Base-by-base conservation (phyloP, 2,797 vertebrate genomes). In the Kryptopterus vitreolus region DNA sequence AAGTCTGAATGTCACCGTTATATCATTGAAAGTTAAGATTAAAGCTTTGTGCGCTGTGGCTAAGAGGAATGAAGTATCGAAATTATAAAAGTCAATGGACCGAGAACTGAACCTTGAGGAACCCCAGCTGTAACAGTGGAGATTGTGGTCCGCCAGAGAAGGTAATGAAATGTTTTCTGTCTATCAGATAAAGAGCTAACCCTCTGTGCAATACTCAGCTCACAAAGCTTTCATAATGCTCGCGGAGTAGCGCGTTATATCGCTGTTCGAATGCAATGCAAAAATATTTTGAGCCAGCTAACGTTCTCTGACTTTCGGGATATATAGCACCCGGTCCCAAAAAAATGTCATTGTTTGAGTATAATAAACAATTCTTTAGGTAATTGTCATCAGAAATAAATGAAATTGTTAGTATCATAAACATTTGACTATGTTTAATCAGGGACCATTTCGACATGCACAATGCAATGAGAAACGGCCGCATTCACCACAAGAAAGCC, bases 61-160 rank as follows among this genome's bases (percentile, higher is more conserved):
- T 33, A 72, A 53, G 20, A 53, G 24, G 15, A 13, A 35, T 15
- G 29, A 53, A 1, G 20, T 38, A 26, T 38, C 22, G 24, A 52
- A 65, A 77, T 77, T 53, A n/a, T 52, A 77, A 35, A 52, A 77
- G 46, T 33, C 59, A 77, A 35, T 77, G 75, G 48, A 65, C 75
- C 48, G 15, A 63, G 48, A 77, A 53, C 48, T 52, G 29, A 65
- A 29, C 31, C 48, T 65, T 50, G 43, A 76, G 59, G 74, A 76
- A 62, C 46, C 20, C 18, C 58, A 50, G 65, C 29, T 77, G 48
- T 24, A 53, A 53, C 16, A 52, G 48, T 77, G 31, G 31, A 65
- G 75, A 77, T 26, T 65, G 18, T 50, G 61, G 4, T 52, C 46
- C 5, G 9, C 22, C 48, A 33, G 24, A 53, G 61, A 77, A 31